A percentile compares a stretch with the other conserved stretches of the same genome.
Conservation (phyloP, 2,113 vertebrate genomes). For the Ascaphus truei region DNA sequence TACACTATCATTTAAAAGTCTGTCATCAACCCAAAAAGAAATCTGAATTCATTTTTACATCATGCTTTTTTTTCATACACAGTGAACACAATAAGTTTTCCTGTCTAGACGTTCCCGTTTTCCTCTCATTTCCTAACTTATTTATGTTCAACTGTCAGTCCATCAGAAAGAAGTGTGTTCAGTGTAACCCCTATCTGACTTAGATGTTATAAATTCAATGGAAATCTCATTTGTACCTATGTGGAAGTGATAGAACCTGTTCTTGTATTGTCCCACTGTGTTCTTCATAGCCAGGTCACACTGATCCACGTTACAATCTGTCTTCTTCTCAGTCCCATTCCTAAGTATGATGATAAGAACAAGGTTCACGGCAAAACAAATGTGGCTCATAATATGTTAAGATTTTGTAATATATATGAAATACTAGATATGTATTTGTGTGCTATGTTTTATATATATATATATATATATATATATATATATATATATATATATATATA, state of each 20-base stretch:
- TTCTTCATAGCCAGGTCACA: neutral
- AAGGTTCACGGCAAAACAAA: no score
- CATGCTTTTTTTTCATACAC: constrained; percentile 45
- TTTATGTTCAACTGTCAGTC: constrained; percentile 12
- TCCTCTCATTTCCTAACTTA: constrained; percentile 26
- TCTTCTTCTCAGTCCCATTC: no score
- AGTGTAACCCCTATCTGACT: neutral
- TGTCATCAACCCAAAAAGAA: neutral
- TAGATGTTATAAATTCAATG: no score
- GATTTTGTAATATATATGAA: no score
- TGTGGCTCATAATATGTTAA: no score
- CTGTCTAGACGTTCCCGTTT: constrained; percentile 46
- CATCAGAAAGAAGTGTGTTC: neutral
- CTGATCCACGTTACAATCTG: no score
- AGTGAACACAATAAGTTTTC: constrained; percentile 48
- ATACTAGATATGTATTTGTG: no score
- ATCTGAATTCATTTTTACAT: constrained; percentile 13
- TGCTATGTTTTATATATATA: no score
- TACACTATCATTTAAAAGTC: neutral
- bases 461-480: no score
- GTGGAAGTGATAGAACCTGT: neutral
- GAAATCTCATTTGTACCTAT: no score
- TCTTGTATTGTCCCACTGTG: neutral
- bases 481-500: no score
- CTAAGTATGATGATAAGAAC: no score